phyloP scores from a whole-genome alignment of 2,888 invertebrate species.

The Tryphoninae sp. region DNA sequence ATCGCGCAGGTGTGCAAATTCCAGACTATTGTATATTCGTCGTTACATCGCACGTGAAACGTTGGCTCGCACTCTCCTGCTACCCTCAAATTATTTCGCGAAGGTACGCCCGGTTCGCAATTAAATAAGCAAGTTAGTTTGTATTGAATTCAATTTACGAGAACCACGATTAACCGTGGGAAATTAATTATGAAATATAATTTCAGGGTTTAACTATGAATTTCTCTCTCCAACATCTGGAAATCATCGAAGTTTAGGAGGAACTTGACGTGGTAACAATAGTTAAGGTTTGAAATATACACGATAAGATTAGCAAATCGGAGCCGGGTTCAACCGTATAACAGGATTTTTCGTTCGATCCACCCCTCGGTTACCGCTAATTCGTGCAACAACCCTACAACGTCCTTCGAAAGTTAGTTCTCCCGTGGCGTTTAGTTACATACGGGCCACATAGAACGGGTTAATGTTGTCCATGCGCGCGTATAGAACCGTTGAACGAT shows the following conservation, averaged over 20 bases:
- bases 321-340: not conserved
- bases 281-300: too few species aligned
- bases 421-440: conserved; percentile 11
- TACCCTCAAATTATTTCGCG: not conserved
- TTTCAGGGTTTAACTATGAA: too few species aligned
- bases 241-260: too few species aligned
- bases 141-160: too few species aligned
- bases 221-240: too few species aligned
- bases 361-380: not conserved
- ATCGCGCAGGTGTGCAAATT: conserved; percentile 12
- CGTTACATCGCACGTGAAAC: not conserved
- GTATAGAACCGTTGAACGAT: conserved; percentile 18
- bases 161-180: too few species aligned
- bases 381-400: conserved; percentile 28
- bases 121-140: too few species aligned
- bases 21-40: not conserved
- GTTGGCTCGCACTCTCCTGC: not conserved
- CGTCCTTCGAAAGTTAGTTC: conserved; percentile 37
- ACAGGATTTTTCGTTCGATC: not conserved
- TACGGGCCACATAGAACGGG: not conserved
- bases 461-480: conserved; percentile 18
- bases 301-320: too few species aligned
- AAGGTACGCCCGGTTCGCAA: too few species aligned
- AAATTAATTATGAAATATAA: too few species aligned
- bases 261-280: too few species aligned